Conservation (phyloP, 2,888 invertebrate species). For the Melieria crassipennis region DNA sequence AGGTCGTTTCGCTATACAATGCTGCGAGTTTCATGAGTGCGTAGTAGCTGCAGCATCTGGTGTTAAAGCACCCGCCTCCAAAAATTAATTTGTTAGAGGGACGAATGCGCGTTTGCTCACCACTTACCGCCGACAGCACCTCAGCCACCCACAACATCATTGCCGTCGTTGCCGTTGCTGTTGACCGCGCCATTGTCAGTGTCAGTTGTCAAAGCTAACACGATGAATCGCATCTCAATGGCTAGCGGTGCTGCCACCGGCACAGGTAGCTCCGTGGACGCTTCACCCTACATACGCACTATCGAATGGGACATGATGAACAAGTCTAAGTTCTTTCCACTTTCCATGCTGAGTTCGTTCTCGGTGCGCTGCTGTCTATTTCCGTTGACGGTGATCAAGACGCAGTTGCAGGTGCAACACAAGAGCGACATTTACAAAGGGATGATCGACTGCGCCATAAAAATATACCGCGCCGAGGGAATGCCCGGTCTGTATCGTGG, state of each 20-base stretch:
- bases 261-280: constrained; percentile 46
- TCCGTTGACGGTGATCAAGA: constrained; percentile 93
- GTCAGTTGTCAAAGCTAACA: constrained; percentile 22
- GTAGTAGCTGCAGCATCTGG: no score
- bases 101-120: no score
- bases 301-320: constrained; percentile 99
- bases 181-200: constrained; percentile 2
- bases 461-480: constrained; percentile 88
- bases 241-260: constrained; percentile 44
- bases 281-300: constrained; percentile 73
- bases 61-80: no score
- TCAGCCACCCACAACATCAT: no score
- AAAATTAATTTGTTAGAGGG: no score
- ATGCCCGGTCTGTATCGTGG: constrained; percentile 89
- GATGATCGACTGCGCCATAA: constrained; percentile 87
- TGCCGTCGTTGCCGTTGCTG: background rate
- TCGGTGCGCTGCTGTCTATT: constrained; percentile 79
- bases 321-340: constrained; percentile 90
- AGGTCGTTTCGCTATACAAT: no score
- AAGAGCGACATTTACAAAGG: constrained; percentile 85
- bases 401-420: constrained; percentile 86
- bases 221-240: constrained; percentile 45
- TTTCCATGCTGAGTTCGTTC: constrained; percentile 83
- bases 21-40: no score
- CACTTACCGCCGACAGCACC: no score